phyloP scores from a whole-genome alignment of 2,888 invertebrate species.

The Escarpia spicata region DNA sequence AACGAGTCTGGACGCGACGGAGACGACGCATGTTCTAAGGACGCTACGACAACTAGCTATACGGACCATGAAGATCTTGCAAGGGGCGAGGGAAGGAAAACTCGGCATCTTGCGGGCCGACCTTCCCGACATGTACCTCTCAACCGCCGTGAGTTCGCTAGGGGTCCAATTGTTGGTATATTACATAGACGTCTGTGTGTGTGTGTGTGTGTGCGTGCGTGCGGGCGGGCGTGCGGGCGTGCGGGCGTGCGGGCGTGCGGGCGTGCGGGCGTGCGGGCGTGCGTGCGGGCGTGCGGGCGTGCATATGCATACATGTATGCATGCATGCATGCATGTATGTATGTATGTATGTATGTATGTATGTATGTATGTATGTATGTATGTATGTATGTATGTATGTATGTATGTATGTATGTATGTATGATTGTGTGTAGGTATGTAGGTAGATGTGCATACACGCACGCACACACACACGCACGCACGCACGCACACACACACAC shows the following conservation, averaged over 20 bases:
- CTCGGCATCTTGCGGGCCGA: slow-evolving; percentile 34
- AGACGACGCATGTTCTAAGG: neutral
- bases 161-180: too few relatives aligned
- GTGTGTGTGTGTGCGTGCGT: neutral
- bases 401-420: neutral
- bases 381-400: neutral
- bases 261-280: neutral
- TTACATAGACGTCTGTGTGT: neutral
- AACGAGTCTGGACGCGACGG: neutral
- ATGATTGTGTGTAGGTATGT: neutral
- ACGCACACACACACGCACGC: too few relatives aligned
- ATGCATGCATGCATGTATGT: neutral
- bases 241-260: neutral
- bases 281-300: neutral
- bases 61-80: neutral
- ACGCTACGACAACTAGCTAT: neutral
- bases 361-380: neutral
- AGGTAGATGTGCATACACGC: neutral
- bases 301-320: neutral
- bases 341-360: neutral
- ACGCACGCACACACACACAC: too few relatives aligned
- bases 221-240: neutral
- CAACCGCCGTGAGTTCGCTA: slow-evolving; percentile 25
- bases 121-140: slow-evolving; percentile 36
- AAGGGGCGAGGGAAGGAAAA: slow-evolving; percentile 26